Percentiles rank a stretch among this genome's conserved stretches.
Evolutionary conservation across 2,888 invertebrate species (phyloP).

Genomic region (Lasioglossum vierecki): DNA sequence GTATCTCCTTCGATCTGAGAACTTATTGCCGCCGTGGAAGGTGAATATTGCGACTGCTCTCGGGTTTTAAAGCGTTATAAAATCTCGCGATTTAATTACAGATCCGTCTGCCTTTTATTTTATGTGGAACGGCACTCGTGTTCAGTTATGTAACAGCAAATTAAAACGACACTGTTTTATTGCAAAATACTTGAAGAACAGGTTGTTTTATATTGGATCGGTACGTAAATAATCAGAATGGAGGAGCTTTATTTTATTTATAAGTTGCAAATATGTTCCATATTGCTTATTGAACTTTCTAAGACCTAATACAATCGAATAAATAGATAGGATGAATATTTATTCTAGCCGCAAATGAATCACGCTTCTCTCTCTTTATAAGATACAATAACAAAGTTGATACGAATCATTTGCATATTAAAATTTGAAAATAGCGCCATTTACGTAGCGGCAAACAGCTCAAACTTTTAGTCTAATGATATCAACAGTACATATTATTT

Average conservation of each 20-base stretch:
- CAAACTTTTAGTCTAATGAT: not conserved
- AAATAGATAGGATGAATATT: not conserved
- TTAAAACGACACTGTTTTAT: not conserved
- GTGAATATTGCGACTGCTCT: not conserved
- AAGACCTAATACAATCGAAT: not conserved
- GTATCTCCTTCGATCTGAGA: not conserved
- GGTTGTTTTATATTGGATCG: not conserved
- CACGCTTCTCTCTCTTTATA: not conserved
- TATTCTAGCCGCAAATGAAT: not conserved
- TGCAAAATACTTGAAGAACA: not conserved
- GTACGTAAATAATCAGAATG: not conserved
- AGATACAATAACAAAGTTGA: not conserved
- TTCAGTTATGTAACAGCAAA: not conserved
- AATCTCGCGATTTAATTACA: not conserved
- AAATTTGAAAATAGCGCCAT: not conserved
- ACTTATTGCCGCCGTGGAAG: not conserved
- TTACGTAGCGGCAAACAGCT: not conserved
- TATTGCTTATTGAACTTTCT: not conserved
- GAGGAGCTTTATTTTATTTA: not conserved
- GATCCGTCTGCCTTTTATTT: not conserved
- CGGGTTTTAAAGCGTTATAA: not conserved
- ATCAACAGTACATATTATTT: not conserved
- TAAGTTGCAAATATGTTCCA: not conserved
- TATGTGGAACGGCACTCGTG: not conserved
- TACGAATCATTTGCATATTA: not conserved